A percentile compares a stretch with the other conserved stretches of the same genome.
These are phyloP conservation scores for Eptesicus fuscus DNA, from an alignment of 2,113 vertebrate species.

Conservation along the genomic window DNA sequence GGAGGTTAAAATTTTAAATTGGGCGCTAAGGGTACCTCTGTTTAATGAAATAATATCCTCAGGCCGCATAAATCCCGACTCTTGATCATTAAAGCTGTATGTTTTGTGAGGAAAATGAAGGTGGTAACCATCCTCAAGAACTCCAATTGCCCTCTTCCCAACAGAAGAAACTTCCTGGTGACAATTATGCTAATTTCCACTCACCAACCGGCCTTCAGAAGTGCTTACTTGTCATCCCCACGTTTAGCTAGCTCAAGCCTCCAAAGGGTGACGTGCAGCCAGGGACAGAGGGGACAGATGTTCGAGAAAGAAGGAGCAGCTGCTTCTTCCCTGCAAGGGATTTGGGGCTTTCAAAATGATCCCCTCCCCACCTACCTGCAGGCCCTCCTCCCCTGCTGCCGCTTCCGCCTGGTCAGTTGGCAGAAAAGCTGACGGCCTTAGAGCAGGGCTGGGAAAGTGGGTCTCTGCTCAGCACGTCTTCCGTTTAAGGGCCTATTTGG, in stretches of 20 bases:
- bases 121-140: background rate
- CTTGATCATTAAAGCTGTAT: background rate
- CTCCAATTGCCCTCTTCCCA: background rate
- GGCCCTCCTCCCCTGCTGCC: constrained; percentile 48
- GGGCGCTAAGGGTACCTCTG: background rate
- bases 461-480: constrained; percentile 54
- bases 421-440: constrained; percentile 33
- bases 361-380: constrained; percentile 32
- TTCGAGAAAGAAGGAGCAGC: constrained; percentile 66
- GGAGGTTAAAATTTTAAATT: background rate
- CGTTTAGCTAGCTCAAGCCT: background rate
- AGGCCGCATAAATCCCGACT: background rate
- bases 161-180: background rate
- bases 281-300: constrained; percentile 67
- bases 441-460: constrained; percentile 53
- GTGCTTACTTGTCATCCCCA: background rate
- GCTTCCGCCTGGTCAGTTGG: constrained; percentile 51
- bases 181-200: background rate
- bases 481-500: constrained; percentile 37
- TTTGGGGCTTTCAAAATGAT: constrained; percentile 58
- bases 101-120: background rate
- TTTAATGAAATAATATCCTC: background rate
- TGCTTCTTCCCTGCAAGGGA: constrained; percentile 59
- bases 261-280: background rate
- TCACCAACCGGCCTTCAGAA: background rate